Base-by-base conservation (phyloP, 1,140 invertebrate species). In the Microvelia longipes region DNA sequence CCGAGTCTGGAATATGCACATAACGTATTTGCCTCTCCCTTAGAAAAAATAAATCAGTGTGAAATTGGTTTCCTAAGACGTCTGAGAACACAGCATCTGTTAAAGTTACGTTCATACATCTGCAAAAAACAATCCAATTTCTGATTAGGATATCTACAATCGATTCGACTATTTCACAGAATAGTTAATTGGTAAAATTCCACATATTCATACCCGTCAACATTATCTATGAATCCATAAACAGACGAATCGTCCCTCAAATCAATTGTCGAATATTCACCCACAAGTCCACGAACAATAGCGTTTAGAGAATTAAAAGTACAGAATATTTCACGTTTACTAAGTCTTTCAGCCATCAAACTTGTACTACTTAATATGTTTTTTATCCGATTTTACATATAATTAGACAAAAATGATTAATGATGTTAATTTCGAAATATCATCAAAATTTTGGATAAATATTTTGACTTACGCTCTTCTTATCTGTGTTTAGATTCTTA, bases 221-320 rank as follows among this genome's bases (percentile, higher is more conserved):
- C 82, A 62, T 81, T 74, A 14, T 79, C 75, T 24, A 88, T 77
- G 29, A 71, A 75, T 35, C 88, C 88, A 74, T 80, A 83, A 68
- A 88, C 77, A 73, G 79, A 82, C 5, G 83, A 79, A 75, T 88
- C 86, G 77, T 87, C 87, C 70, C 85, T 78, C 29, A 88, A 77
- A 77, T 89, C 87, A 24, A 89, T 79, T n/a, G 83, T 87, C 2
- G 86, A 84, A 74, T 79, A 81, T 75, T 83, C 78, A n/a, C 84
- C 84, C 78, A 85, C 80, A 11, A 88, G 78, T 64, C 84, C 83
- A 80, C 85, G 85, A 66, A 87, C 77, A 72, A 89, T 79, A 74
- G 86, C 84, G 30, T 84, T 75, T 67, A 87, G 77, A 67, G 78
- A 84, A 73, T 85, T 86, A 66, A 63, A 25, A 15, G 35, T 30